phyloP scores from a whole-genome alignment of 2,113 vertebrate species.

The Siphamia tubifer region DNA sequence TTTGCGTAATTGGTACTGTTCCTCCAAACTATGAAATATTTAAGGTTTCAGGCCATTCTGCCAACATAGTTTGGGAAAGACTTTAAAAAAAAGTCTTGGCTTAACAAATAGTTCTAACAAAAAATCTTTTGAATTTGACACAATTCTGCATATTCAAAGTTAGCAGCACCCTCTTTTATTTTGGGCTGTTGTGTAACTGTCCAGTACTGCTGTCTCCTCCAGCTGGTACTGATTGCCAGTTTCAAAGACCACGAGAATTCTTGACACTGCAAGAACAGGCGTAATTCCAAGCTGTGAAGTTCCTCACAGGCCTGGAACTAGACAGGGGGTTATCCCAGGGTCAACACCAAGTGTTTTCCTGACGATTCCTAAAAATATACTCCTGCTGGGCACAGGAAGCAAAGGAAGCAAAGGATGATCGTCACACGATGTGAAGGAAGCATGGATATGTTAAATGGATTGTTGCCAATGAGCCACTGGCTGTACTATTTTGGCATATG shows the following conservation, averaged over 20 bases:
- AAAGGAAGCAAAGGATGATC: constrained; percentile 45
- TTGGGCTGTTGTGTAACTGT: constrained; percentile 40
- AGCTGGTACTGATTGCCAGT: constrained; percentile 29
- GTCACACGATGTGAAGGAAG: constrained; percentile 46
- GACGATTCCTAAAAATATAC: constrained; percentile 71
- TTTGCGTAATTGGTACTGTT: constrained; percentile 55
- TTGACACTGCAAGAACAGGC: constrained; percentile 73
- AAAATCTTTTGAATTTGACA: constrained; percentile 28
- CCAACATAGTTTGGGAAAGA: constrained; percentile 7
- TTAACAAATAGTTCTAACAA: constrained; percentile 23
- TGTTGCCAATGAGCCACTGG: constrained; percentile 23
- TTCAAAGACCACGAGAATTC: constrained; percentile 57
- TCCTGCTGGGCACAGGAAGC: constrained; percentile 62
- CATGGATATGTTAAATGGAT: constrained; percentile 45
- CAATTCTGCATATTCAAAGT: constrained; percentile 19
- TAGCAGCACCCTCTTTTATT: constrained; percentile 30
- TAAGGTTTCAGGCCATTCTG: constrained; percentile 17
- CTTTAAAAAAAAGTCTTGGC: constrained; percentile 1
- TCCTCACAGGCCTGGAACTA: constrained; percentile 72
- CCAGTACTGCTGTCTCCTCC: constrained; percentile 18
- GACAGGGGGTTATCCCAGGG: constrained; percentile 67
- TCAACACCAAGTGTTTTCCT: constrained; percentile 68
- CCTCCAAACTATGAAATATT: constrained; percentile 33
- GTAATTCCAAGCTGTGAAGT: constrained; percentile 79
- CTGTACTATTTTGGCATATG: constrained; percentile 15